Base-by-base conservation (phyloP, 2,797 vertebrate species). In the Xenopus petersii region DNA sequence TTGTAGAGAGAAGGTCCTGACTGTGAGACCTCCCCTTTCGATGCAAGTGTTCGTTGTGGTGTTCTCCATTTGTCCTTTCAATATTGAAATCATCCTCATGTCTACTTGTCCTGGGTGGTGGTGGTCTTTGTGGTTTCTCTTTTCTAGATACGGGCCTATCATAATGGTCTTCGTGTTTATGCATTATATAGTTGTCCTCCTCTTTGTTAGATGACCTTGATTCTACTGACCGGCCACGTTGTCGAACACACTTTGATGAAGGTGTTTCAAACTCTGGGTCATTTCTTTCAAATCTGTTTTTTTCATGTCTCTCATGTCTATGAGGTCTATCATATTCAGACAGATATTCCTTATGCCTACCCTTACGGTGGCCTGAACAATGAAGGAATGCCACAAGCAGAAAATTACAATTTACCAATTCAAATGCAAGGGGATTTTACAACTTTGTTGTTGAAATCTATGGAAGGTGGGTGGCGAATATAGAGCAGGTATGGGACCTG, bases 301-400 rank as follows among this genome's bases (percentile, higher is more conserved):
- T 79, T 9, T 81, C 82, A 33, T 67, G 76, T 30, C 68, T 75
- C n/a, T n/a, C 79, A 70, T 80, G 79, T 75, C 78, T 85, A 80
- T 0, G 64, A 67, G 33, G 73, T 66, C 36, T 79, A 60, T 76
- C 48, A 47, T 48, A 58, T 76, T 90, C 92, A 81, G 81, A 82
- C 70, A 88, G 88, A 83, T 85, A 83, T 81, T 85, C 93, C 63
- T 92, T 87, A 80, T 88, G 81, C 80, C 83, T 92, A 83, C 82
- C 88, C 82, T 84, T 81, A 81, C 85, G 87, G 49, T 87, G 86
- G 80, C 94, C 95, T 82, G 84, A 85, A 84, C 67, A 76, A 74
- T 0, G 60, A 63, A 80, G 11, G 70, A 77, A 79, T 5, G 79
- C 81, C 79, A 90, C 80, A 90, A 88, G 89, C 77, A 89, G 74